Evolutionary conservation across 1,140 invertebrate genomes (phyloP).

Genomic region (Alviniconcha marisindica): DNA sequence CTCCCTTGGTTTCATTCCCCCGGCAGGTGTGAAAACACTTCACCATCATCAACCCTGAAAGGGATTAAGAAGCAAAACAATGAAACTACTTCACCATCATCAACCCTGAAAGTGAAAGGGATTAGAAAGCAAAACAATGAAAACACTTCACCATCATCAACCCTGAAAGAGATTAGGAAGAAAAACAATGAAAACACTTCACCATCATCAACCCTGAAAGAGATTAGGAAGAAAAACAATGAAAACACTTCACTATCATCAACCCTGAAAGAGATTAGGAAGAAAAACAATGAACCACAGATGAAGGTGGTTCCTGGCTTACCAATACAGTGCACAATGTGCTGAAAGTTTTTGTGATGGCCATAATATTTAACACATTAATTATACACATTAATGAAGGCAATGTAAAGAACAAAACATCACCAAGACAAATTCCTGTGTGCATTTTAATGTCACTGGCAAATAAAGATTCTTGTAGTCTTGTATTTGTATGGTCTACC

Average conservation of each 20-base stretch:
- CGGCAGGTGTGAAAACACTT: conserved; percentile 39
- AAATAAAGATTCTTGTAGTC: no score
- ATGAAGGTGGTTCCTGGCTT: background rate
- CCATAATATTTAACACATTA: background rate
- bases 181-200: conserved; percentile 19
- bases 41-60: conserved; percentile 36
- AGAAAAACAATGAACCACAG: background rate
- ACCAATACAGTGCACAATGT: background rate
- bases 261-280: background rate
- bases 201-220: conserved; percentile 23
- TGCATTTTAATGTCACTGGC: no score
- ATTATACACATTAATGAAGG: background rate
- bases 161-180: background rate
- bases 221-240: background rate
- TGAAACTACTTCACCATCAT: conserved; percentile 33
- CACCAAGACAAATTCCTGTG: no score
- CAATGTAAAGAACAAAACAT: no score
- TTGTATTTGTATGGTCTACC: no score
- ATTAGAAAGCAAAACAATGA: no score
- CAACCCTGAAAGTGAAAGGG: conserved; percentile 16
- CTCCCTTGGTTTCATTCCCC: conserved; percentile 27
- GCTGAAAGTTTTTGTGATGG: background rate
- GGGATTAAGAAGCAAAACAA: background rate
- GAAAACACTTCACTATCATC: conserved; percentile 36
- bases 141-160: conserved; percentile 38